A percentile compares a stretch with the other conserved stretches of the same genome.
Evolutionary conservation across 1,140 invertebrate genomes (phyloP).

Genomic region (Drosophila pallidifrons): DNA sequence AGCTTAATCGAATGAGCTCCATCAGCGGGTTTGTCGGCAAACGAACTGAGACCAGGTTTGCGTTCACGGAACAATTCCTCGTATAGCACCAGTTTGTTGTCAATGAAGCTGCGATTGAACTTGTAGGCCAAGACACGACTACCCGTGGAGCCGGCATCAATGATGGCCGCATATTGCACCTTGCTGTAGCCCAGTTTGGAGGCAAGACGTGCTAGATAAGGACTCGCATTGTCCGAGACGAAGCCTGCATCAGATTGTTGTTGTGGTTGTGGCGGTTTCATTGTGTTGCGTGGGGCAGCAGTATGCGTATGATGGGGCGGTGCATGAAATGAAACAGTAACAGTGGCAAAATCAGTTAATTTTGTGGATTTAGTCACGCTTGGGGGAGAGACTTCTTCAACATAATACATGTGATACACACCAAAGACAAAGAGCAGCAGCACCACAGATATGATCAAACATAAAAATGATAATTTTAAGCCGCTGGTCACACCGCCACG

Average conservation of each 20-base stretch:
- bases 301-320: conserved; percentile 19
- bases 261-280: conserved; percentile 18
- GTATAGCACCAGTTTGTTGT: conserved; percentile 90
- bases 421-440: conserved; percentile 79
- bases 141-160: conserved; percentile 98
- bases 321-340: conserved; percentile 54
- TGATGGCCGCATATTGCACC: conserved; percentile 95
- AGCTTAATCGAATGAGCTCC: conserved; percentile 90
- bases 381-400: neutral
- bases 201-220: conserved; percentile 88
- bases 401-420: conserved; percentile 71
- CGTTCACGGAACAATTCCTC: conserved; percentile 93
- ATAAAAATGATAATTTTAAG: conserved; percentile 80
- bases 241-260: conserved; percentile 54
- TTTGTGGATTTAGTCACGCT: conserved; percentile 56
- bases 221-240: conserved; percentile 83
- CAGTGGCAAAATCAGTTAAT: conserved; percentile 59
- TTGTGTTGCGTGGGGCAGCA: conserved; percentile 15
- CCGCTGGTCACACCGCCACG: conserved; percentile 62
- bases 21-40: conserved; percentile 91
- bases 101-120: conserved; percentile 91
- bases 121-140: conserved; percentile 95
- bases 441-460: conserved; percentile 75
- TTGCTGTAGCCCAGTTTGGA: conserved; percentile 89
- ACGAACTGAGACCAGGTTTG: conserved; percentile 95